phyloP scores from a whole-genome alignment of 2,888 invertebrate species.

The Sphaerophoria taeniata region DNA sequence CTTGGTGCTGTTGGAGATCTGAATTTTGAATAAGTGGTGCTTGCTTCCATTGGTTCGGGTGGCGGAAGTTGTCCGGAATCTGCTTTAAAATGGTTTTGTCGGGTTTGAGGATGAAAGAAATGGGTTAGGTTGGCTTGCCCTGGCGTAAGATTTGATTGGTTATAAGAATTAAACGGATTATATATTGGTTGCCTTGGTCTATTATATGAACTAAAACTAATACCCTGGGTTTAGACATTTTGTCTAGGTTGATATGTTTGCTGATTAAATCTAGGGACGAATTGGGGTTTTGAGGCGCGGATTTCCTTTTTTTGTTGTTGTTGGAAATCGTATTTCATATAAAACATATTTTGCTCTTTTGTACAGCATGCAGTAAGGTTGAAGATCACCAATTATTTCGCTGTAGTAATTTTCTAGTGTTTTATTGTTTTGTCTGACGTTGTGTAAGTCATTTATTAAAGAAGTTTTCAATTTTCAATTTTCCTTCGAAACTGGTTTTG shows the following conservation, averaged over 20 bases:
- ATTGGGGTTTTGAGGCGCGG: no score
- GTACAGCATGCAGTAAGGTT: conserved; percentile 26
- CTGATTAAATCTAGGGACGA: no score
- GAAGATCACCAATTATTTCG: conserved; percentile 40
- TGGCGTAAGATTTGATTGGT: neutral
- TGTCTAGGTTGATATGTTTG: neutral
- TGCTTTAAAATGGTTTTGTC: no score
- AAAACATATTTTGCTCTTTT: conserved; percentile 57
- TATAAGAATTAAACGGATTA: no score
- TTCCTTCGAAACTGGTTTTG: no score
- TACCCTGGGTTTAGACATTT: neutral
- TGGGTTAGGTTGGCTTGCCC: neutral
- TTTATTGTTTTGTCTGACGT: conserved; percentile 13
- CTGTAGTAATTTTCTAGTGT: conserved; percentile 45
- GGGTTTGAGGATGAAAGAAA: no score
- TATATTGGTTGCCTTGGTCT: no score
- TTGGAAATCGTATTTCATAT: conserved; percentile 12
- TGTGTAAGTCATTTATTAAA: conserved; percentile 33
- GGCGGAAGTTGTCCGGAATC: neutral
- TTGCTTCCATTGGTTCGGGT: conserved; percentile 7
- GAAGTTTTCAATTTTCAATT: no score
- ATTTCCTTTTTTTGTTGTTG: neutral
- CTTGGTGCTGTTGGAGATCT: neutral
- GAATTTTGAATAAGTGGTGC: neutral
- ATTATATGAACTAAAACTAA: no score